Percentiles rank a stretch among this genome's conserved stretches.
Conservation (phyloP, 92 coral and sea anemone genomes). For the Porites lobata region DNA sequence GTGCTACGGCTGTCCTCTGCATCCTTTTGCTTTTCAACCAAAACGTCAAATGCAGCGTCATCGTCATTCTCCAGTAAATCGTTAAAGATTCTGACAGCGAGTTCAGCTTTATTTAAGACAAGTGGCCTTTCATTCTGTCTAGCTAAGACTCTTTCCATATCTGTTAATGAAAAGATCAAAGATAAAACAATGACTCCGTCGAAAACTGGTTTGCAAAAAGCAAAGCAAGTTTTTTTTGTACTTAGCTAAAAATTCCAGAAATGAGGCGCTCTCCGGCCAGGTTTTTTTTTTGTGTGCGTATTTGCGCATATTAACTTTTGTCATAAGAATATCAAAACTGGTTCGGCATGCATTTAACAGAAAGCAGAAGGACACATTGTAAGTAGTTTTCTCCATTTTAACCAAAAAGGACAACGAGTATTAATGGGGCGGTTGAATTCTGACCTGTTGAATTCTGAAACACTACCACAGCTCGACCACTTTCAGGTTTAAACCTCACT, state of each 20-base stretch:
- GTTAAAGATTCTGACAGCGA: slow-evolving; percentile 47
- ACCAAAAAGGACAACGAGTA: no score
- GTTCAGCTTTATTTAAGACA: slow-evolving; percentile 50
- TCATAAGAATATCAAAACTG: no score
- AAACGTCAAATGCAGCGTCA: background rate
- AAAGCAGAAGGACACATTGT: no score
- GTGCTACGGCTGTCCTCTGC: background rate
- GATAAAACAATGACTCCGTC: no score
- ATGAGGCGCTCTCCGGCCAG: no score
- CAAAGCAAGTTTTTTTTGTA: no score
- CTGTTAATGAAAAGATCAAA: slow-evolving; percentile 21
- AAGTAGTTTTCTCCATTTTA: background rate
- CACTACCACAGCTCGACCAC: slow-evolving; percentile 72
- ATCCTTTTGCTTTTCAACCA: background rate
- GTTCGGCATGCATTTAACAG: no score
- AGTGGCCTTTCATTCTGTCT: slow-evolving; percentile 17
- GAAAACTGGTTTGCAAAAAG: background rate
- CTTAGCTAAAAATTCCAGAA: no score
- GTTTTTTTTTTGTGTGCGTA: no score
- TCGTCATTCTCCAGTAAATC: slow-evolving; percentile 55
- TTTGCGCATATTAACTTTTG: no score
- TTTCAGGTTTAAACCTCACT: slow-evolving; percentile 49
- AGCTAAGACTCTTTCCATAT: slow-evolving; percentile 40
- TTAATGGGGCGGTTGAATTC: background rate
- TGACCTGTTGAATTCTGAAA: slow-evolving; percentile 76